phyloP scores from a whole-genome alignment of 2,888 invertebrate genomes.

The Caenorhabditis sp. region DNA sequence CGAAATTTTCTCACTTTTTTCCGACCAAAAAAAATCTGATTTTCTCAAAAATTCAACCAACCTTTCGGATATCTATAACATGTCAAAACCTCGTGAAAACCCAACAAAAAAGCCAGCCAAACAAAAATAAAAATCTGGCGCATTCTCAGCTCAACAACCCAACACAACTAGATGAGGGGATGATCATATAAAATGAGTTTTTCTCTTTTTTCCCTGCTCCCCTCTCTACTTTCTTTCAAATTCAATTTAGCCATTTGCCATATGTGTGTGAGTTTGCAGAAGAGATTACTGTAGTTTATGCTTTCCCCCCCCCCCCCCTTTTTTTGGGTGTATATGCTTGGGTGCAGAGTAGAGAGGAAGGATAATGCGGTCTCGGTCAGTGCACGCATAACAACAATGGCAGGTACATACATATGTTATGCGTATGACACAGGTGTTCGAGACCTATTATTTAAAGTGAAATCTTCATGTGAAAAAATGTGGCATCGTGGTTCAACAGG shows the following conservation, averaged over 20 bases:
- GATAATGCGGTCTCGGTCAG: background rate
- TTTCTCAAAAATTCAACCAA: too few species aligned
- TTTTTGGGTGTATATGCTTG: background rate
- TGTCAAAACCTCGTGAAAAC: background rate
- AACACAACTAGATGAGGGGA: background rate
- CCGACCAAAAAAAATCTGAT: too few species aligned
- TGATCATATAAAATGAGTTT: background rate
- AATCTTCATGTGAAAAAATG: too few species aligned
- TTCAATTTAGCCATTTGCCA: background rate
- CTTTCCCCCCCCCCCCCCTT: background rate
- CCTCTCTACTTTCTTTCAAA: background rate
- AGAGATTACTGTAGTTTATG: background rate
- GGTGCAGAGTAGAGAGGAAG: background rate
- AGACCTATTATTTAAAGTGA: too few species aligned
- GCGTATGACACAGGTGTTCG: background rate
- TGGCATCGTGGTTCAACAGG: too few species aligned
- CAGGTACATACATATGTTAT: background rate
- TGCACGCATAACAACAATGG: background rate
- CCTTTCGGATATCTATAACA: conserved; percentile 38
- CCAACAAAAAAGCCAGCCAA: background rate
- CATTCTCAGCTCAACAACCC: too few species aligned
- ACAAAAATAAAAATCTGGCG: background rate
- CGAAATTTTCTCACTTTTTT: too few species aligned
- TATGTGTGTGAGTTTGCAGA: background rate
- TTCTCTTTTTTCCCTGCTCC: background rate